phyloP scores from a whole-genome alignment of 2,113 vertebrate species.

The Capra hircus region DNA sequence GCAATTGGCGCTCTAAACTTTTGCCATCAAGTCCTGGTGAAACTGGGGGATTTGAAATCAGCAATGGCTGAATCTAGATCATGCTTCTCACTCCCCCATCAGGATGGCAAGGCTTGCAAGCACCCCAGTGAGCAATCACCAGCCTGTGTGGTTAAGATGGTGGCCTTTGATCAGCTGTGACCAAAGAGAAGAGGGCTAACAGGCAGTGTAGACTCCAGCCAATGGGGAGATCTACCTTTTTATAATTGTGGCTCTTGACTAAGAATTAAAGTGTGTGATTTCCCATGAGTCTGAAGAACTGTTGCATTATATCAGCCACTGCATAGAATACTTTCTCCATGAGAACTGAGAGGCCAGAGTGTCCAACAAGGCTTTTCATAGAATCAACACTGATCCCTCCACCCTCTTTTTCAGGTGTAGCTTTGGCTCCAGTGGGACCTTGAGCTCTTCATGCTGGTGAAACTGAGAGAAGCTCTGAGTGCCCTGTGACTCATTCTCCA shows the following conservation, averaged over 20 bases:
- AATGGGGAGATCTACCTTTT: background rate
- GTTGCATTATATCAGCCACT: background rate
- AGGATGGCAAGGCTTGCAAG: background rate
- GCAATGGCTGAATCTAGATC: background rate
- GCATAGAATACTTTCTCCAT: background rate
- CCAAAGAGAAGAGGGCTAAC: background rate
- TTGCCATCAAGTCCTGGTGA: background rate
- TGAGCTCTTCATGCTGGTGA: background rate
- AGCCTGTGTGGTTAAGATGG: background rate
- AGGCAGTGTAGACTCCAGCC: background rate
- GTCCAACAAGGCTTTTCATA: background rate
- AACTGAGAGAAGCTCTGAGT: background rate
- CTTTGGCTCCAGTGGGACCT: background rate
- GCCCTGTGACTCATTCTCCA: constrained; percentile 41
- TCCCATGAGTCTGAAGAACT: background rate
- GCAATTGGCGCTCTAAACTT: background rate
- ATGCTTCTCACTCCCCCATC: background rate
- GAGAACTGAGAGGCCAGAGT: constrained; percentile 8
- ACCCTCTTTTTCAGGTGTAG: background rate
- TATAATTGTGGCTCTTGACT: background rate
- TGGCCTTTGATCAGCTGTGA: background rate
- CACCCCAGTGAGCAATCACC: background rate
- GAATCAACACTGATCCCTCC: background rate
- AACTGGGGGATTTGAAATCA: background rate
- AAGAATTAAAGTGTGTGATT: background rate